Percentiles rank a stretch among this genome's conserved stretches.
phyloP scores from a whole-genome alignment of 2,113 vertebrate genomes.

The Hemichromis elongatus region DNA sequence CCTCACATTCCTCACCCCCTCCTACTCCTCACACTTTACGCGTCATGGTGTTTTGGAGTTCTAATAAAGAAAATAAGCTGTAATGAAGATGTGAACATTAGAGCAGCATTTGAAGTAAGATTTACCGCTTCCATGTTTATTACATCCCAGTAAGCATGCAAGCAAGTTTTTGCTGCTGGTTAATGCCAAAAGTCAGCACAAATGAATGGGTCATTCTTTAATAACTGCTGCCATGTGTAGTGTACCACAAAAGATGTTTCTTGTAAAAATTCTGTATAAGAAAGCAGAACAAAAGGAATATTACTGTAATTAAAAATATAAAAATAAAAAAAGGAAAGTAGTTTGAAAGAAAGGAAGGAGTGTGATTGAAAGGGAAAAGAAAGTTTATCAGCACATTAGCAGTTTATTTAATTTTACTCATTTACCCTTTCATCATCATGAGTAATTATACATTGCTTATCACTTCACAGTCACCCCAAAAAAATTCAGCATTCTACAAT shows the following conservation, averaged over 20 bases:
- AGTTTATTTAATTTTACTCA: not conserved
- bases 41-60: slow-evolving; percentile 4
- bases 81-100: slow-evolving; percentile 17
- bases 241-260: not conserved
- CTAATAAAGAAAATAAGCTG: not conserved
- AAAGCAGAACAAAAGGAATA: not conserved
- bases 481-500: not conserved
- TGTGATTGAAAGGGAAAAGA: not conserved
- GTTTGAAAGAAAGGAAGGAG: not conserved
- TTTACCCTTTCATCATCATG: not conserved
- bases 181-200: not conserved
- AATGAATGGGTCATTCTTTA: not conserved
- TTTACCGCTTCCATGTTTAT: slow-evolving; percentile 25
- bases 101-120: slow-evolving; percentile 10
- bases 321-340: not conserved
- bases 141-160: not conserved
- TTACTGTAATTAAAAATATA: not conserved
- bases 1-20: slow-evolving; percentile 50
- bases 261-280: not conserved
- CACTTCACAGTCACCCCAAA: not conserved
- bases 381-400: not conserved
- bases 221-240: not conserved
- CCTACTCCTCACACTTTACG: slow-evolving; percentile 5
- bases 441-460: not conserved
- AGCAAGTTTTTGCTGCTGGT: not conserved